Conservation (phyloP, 2,113 vertebrate species). For the Pygoscelis adeliae region DNA sequence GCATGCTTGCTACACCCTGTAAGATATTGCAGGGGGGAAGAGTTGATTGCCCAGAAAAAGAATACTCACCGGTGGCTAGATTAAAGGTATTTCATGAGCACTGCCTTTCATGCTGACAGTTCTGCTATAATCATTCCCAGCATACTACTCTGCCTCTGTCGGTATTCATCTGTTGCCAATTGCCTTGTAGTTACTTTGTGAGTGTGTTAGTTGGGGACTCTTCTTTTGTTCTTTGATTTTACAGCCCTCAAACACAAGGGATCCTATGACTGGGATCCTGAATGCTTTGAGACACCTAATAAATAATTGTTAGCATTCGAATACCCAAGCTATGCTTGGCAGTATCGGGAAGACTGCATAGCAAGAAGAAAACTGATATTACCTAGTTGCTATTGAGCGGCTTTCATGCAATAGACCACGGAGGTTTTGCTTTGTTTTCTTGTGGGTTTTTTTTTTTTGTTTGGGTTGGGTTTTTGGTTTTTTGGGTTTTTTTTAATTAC, state of each 20-base stretch:
- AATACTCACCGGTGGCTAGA: conserved; percentile 11
- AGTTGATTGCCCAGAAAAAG: conserved; percentile 18
- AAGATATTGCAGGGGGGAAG: background rate
- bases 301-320: conserved; percentile 3
- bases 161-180: conserved; percentile 50
- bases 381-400: background rate
- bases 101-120: conserved; percentile 41
- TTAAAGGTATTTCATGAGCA: conserved; percentile 43
- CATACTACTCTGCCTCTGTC: conserved; percentile 16
- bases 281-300: background rate
- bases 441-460: background rate
- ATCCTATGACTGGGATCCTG: background rate
- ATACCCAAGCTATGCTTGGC: background rate
- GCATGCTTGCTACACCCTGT: background rate
- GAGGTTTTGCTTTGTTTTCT: background rate
- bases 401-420: background rate
- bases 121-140: conserved; percentile 54
- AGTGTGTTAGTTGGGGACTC: background rate
- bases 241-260: background rate
- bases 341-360: background rate
- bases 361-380: background rate
- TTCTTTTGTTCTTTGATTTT: conserved; percentile 35
- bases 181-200: conserved; percentile 48
- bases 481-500: background rate
- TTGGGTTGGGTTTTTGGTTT: no score